Base-by-base conservation (phyloP, 2,888 invertebrate genomes). In the Mesorhabditis belari region DNA sequence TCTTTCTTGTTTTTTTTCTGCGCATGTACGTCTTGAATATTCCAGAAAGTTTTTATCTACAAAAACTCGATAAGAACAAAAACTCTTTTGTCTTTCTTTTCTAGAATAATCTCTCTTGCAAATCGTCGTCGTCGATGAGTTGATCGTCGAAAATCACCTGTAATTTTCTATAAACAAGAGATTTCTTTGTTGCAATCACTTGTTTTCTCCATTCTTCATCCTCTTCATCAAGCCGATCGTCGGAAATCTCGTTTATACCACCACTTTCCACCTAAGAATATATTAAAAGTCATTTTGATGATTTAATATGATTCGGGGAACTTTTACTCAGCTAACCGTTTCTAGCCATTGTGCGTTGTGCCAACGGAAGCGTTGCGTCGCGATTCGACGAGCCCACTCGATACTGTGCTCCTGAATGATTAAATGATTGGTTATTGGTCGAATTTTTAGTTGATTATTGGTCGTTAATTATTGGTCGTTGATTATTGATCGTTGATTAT, bases 271-370 rank as follows among this genome's bases (percentile, higher is more conserved):
- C 44, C 44, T 35, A 35, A n/a, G 44, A n/a, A 17, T 35, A 17
- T 35, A n/a, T 35, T 35, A 35, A 1, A 17, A 17, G n/a, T 35
- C 44, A 35, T 17, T 17, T 17, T 35, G 12, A 35, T n/a, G 9
- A 35, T 17, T 17, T 17, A 1, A 35, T 35, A 35, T n/a, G n/a
- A n/a, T n/a, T n/a, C n/a, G n/a, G n/a, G n/a, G n/a, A n/a, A n/a
- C n/a, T n/a, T n/a, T n/a, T n/a, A n/a, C n/a, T n/a, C n/a, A n/a
- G n/a, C n/a, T n/a, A 49, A 96, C 91, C 89, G 95, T 94, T 77
- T 92, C 91, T 71, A 98, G 84, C 96, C 96, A 98, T 81, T 96
- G 94, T 0, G 91, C 90, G 83, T 98, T 98, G 84, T 96, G 94
- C 84, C 92, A 92, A n/a, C 92, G 87, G 84, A 96, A 98, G 74